Percentiles rank a stretch among this genome's conserved stretches.
These are phyloP conservation scores for Cnemophilus loriae DNA, from an alignment of 2,113 vertebrate genomes.

Conservation along the genomic window DNA sequence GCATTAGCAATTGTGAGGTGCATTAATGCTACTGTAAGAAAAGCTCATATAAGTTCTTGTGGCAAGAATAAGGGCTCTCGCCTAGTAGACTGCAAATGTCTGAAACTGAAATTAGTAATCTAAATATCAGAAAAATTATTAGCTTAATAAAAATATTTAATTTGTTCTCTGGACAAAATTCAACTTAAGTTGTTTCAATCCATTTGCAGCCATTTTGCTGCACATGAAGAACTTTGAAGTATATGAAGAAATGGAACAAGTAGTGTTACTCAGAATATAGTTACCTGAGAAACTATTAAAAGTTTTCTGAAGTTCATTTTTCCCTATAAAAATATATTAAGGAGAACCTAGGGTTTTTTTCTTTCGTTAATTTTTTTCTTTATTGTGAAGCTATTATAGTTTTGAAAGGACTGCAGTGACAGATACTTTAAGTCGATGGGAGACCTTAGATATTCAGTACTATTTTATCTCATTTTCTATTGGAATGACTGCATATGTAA, in stretches of 20 bases:
- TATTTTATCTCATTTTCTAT: not conserved
- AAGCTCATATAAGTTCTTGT: not conserved
- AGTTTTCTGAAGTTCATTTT: not conserved
- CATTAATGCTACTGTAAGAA: not conserved
- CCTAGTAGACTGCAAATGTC: not conserved
- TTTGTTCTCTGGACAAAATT: not conserved
- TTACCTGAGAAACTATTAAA: not conserved
- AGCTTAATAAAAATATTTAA: not conserved
- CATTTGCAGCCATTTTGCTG: not conserved
- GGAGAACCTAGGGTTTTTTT: accelerated
- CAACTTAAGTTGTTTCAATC: not conserved
- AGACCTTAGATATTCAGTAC: not conserved
- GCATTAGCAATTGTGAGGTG: not conserved
- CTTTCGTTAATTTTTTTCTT: not conserved
- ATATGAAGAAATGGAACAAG: not conserved
- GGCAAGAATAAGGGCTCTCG: not conserved
- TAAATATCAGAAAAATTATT: not conserved
- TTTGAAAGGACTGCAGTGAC: not conserved
- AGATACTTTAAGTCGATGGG: not conserved
- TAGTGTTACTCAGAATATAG: not conserved
- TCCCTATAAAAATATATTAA: not conserved
- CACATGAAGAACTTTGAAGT: not conserved
- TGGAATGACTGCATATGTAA: not conserved
- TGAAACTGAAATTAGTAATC: not conserved
- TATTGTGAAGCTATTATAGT: not conserved